A percentile compares a stretch with the other conserved stretches of the same genome.
These are phyloP conservation scores for Nasalis larvatus DNA, from an alignment of 2,113 vertebrate species.

Conservation along the genomic window DNA sequence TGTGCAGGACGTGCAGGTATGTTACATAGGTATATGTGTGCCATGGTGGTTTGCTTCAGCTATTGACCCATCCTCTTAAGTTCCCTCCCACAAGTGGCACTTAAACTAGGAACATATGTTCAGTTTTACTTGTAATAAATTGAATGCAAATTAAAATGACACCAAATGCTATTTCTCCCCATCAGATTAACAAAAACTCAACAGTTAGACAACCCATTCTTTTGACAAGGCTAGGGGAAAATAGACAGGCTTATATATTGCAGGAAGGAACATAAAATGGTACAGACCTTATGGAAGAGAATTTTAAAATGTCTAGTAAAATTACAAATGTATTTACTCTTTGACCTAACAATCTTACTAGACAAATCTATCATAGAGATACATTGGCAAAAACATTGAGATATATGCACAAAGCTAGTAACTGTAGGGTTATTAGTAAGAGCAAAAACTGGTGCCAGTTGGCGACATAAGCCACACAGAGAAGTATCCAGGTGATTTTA, in stretches of 20 bases:
- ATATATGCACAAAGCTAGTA: not conserved
- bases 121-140: conserved; percentile 25
- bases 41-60: too few species aligned
- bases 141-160: not conserved
- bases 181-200: not conserved
- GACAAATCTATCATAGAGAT: not conserved
- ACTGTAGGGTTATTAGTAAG: not conserved
- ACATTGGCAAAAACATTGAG: not conserved
- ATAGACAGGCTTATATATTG: not conserved
- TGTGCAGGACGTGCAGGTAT: too few species aligned
- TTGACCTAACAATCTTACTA: not conserved
- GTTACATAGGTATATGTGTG: too few species aligned
- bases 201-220: not conserved
- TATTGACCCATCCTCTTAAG: too few species aligned
- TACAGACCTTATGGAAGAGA: not conserved
- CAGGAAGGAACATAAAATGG: not conserved
- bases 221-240: not conserved
- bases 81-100: not conserved
- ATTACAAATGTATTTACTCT: not conserved
- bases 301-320: not conserved
- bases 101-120: not conserved
- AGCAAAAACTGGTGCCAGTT: not conserved
- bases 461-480: not conserved
- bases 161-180: not conserved
- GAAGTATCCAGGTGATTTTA: not conserved